A percentile compares a stretch with the other conserved stretches of the same genome.
phyloP scores from a whole-genome alignment of 1,140 invertebrate species.

The Ridgeia piscesae region DNA sequence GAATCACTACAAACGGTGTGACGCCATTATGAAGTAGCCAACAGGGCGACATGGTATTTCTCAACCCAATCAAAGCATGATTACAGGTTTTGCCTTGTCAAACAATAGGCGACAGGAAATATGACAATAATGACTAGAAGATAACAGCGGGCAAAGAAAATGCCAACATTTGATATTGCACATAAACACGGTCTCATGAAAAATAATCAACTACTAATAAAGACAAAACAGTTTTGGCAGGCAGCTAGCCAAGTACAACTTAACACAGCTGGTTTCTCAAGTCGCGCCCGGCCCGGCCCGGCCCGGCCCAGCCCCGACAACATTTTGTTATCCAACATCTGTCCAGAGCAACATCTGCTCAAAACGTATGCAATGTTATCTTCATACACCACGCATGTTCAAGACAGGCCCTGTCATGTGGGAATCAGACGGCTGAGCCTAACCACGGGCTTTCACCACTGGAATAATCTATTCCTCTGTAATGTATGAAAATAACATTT shows the following conservation, averaged over 20 bases:
- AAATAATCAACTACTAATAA: not conserved
- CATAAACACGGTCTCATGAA: not conserved
- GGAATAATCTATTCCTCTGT: not conserved
- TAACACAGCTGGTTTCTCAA: not conserved
- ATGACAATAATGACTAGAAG: slow-evolving; percentile 6
- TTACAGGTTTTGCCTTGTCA: not conserved
- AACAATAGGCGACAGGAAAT: not conserved
- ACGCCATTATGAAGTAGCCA: not conserved
- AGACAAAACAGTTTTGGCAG: not conserved
- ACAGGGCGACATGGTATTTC: not conserved
- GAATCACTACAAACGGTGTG: not conserved
- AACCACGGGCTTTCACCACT: not conserved
- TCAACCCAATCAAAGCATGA: slow-evolving; percentile 5
- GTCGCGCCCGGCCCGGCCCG: not conserved
- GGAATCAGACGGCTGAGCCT: not conserved
- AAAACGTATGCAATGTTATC: not conserved
- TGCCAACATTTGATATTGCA: not conserved
- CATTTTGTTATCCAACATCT: not conserved
- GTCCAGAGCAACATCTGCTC: not conserved
- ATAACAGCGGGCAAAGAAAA: not conserved
- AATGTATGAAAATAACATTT: not conserved
- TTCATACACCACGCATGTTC: not conserved
- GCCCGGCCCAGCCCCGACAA: no score
- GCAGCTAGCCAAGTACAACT: not conserved
- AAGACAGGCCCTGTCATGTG: not conserved